A percentile compares a stretch with the other conserved stretches of the same genome.
phyloP scores from a whole-genome alignment of 2,113 vertebrate species.

The Gambusia holbrooki region DNA sequence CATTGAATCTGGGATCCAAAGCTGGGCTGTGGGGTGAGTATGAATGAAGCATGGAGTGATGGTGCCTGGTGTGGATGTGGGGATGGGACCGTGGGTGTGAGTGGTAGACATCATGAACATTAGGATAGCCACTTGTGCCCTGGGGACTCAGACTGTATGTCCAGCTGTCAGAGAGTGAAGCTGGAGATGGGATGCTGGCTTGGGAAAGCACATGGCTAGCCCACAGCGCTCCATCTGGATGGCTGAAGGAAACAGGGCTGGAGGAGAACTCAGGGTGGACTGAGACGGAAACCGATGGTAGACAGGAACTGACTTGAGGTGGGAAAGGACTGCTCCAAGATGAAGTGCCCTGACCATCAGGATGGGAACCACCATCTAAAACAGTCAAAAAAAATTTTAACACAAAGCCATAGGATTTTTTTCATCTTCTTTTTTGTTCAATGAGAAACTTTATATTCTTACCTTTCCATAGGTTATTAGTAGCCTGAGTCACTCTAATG shows the following conservation, averaged over 20 bases:
- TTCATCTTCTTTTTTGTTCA: not conserved
- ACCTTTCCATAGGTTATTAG: conserved; percentile 90
- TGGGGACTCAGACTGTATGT: conserved; percentile 90
- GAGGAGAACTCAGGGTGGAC: conserved; percentile 89
- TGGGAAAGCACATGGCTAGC: conserved; percentile 88
- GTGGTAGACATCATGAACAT: conserved; percentile 92
- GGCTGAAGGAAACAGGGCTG: conserved; percentile 82
- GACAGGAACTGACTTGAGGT: conserved; percentile 84
- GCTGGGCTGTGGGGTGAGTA: conserved; percentile 81
- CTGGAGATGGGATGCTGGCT: conserved; percentile 81
- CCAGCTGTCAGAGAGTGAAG: conserved; percentile 88
- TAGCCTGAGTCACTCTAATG: conserved; percentile 76
- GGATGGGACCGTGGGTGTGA: conserved; percentile 85
- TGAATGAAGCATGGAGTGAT: conserved; percentile 81
- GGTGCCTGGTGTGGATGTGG: conserved; percentile 79
- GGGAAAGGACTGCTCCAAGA: conserved; percentile 91
- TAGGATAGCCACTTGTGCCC: conserved; percentile 86
- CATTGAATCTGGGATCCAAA: conserved; percentile 89
- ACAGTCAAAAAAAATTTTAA: conserved; percentile 15
- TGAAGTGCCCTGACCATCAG: conserved; percentile 85
- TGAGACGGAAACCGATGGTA: conserved; percentile 84
- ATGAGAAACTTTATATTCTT: conserved; percentile 24
- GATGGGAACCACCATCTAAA: conserved; percentile 72
- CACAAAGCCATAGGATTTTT: not conserved
- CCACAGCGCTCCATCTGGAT: conserved; percentile 87